Base-by-base conservation (phyloP, 2,113 vertebrate genomes). In the Nothocercus nigrocapillus region DNA sequence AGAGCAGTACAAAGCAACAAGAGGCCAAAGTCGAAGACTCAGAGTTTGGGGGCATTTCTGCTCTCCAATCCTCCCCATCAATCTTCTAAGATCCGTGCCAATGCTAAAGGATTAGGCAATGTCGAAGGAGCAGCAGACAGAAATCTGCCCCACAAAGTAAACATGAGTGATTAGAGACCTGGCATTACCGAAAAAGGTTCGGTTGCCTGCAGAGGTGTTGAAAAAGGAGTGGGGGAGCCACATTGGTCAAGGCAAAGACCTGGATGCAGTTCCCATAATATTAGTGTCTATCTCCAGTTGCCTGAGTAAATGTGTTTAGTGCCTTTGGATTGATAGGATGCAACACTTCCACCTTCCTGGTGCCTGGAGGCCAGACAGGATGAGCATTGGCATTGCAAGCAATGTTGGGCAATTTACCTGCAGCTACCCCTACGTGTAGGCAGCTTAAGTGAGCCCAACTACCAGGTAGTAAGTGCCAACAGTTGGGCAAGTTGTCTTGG, bases 241-340 rank as follows among this genome's bases (percentile, higher is more conserved):
- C 27, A 0, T 2, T 53, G 42, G 19, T 67, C 51, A 38, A 67
- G 51, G 45, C 2, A 38, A 53, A 70, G 51, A 76, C 51, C n/a
- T 59, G 7, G 1, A n/a, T 21, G 42, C 13, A 38, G 3, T 18
- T 87, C 38, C 40, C 13, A 25, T 68, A 32, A 16, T 20, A 2
- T 19, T 49, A 44, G 32, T 4, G 10, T 64, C 59, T 73, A 28
- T 56, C 38, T 45, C 49, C 38, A 1, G 11, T 34, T 51, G 28
- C 30, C 30, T n/a, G 0, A 25, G 16, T 24, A 40, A 32, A 28
- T 20, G 24, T 24, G n/a, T 7, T 75, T 82, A 62, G 32, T n/a
- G 32, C 8, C 54, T 2, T 25, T 45, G 17, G 47, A 25, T 13
- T 32, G 49, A 18, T 19, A 24, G 0, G 0, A 68, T 0, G 0